A percentile compares a stretch with the other conserved stretches of the same genome.
Conservation (phyloP, 2,888 invertebrate species). For the Silvanus unidentatus region DNA sequence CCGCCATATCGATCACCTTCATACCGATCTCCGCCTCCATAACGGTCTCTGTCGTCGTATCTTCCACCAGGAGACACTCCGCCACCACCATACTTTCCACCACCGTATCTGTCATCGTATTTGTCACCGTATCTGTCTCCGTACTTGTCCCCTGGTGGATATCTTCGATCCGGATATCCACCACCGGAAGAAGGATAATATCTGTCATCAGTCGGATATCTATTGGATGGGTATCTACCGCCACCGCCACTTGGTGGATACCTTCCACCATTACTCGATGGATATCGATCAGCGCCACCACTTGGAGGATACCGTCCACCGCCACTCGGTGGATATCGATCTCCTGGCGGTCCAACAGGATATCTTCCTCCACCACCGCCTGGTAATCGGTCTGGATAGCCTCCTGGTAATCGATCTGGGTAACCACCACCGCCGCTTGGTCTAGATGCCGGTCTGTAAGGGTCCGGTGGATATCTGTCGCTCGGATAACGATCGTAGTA, state of each 20-base stretch:
- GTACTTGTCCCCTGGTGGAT: slow-evolving; percentile 26
- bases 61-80: slow-evolving; percentile 36
- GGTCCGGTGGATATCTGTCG: slow-evolving; percentile 23
- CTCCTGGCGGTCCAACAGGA: slow-evolving; percentile 13
- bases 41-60: slow-evolving; percentile 34
- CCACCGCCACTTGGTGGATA: slow-evolving; percentile 21
- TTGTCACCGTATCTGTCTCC: slow-evolving; percentile 30
- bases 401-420: slow-evolving; percentile 28
- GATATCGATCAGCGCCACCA: slow-evolving; percentile 46
- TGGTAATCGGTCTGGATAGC: slow-evolving; percentile 20
- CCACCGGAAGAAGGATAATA: slow-evolving; percentile 18
- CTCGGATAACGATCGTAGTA: slow-evolving; percentile 45
- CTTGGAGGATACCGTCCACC: slow-evolving; percentile 32
- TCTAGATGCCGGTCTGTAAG: slow-evolving; percentile 27
- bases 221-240: slow-evolving; percentile 6
- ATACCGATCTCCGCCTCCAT: slow-evolving; percentile 31
- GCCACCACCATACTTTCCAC: slow-evolving; percentile 33
- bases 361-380: slow-evolving; percentile 40
- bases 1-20: slow-evolving; percentile 32
- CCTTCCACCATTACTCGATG: slow-evolving; percentile 36
- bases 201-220: slow-evolving; percentile 12
- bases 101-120: slow-evolving; percentile 24
- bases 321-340: slow-evolving; percentile 7
- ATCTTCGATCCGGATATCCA: slow-evolving; percentile 31
- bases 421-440: slow-evolving; percentile 26